Conservation (phyloP, 2,113 vertebrate genomes). For the Holacanthus passer region DNA sequence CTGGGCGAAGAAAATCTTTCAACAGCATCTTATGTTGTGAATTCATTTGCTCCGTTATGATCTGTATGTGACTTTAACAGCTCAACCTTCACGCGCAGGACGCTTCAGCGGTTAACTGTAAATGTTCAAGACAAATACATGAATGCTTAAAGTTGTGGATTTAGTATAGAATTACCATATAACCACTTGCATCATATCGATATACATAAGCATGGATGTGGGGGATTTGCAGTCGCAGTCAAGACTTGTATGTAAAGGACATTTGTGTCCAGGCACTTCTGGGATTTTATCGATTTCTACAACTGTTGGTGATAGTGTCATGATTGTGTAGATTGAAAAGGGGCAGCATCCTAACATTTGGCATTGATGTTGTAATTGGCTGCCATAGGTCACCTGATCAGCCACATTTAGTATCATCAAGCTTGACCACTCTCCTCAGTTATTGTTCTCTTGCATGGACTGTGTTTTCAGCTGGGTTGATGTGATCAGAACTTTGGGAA, state of each 20-base stretch:
- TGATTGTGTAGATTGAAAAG: no score
- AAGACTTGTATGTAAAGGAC: no score
- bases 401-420: no score
- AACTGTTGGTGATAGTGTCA: neutral
- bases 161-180: conserved; percentile 4
- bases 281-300: neutral
- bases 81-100: neutral
- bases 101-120: neutral
- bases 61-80: neutral
- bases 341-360: no score
- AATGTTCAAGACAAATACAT: conserved; percentile 4
- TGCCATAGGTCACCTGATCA: no score
- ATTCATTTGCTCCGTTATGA: neutral
- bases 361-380: no score
- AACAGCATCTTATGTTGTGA: neutral
- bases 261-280: neutral
- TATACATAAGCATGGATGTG: neutral
- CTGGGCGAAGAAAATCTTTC: neutral
- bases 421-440: no score
- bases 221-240: neutral
- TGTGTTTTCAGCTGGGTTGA: no score
- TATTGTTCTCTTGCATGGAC: no score
- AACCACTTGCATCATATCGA: conserved; percentile 26
- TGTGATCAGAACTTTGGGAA: no score
- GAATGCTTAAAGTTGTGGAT: neutral